These are phyloP conservation scores for Noturus placidus DNA, from an alignment of 2,113 vertebrate species.

Conservation along the genomic window DNA sequence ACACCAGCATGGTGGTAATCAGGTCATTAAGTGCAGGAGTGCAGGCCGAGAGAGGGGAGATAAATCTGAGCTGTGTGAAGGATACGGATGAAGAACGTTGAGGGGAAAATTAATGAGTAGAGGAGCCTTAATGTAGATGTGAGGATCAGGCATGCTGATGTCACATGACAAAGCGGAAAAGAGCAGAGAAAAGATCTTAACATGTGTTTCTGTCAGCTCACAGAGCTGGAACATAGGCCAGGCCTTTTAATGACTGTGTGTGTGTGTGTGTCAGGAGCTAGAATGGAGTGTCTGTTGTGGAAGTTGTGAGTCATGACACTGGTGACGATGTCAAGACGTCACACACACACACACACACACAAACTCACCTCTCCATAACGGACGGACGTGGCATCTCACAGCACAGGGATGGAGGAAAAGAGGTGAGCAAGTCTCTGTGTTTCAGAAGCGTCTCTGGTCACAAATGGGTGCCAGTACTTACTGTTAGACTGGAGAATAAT, in stretches of 20 bases:
- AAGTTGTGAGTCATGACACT: conserved; percentile 32
- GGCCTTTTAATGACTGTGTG: background rate
- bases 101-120: background rate
- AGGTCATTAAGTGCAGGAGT: conserved; percentile 15
- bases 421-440: background rate
- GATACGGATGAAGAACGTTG: background rate
- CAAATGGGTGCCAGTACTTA: background rate
- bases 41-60: background rate
- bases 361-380: conserved; percentile 6
- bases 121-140: background rate
- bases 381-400: background rate
- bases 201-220: conserved; percentile 52
- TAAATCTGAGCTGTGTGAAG: background rate
- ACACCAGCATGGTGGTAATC: background rate
- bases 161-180: background rate
- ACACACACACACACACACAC: background rate
- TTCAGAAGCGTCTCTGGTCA: background rate
- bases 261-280: background rate
- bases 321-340: conserved; percentile 17
- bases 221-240: background rate
- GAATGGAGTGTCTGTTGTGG: conserved; percentile 14
- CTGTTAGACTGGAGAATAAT: background rate
- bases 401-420: background rate
- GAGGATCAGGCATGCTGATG: background rate
- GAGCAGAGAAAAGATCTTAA: conserved; percentile 32